phyloP scores from a whole-genome alignment of 2,888 invertebrate genomes.

The Gryllus longicercus region DNA sequence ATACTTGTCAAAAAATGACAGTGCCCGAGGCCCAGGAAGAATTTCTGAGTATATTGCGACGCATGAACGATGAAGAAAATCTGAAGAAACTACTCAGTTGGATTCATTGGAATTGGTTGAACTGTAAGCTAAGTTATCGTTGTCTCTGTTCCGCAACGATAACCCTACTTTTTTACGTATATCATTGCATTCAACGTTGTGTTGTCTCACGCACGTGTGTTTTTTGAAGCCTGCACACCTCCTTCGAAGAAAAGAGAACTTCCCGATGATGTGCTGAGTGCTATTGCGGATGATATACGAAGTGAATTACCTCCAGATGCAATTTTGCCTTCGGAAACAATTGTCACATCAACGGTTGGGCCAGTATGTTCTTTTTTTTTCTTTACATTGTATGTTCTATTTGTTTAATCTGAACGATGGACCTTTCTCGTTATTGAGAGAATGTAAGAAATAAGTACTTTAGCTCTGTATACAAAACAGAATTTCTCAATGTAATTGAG shows the following conservation, averaged over 20 bases:
- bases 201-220: too few species aligned
- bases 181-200: too few species aligned
- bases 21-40: conserved; percentile 33
- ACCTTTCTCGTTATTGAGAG: too few species aligned
- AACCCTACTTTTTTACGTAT: background rate
- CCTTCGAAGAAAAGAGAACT: conserved; percentile 23
- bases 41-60: conserved; percentile 32
- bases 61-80: conserved; percentile 28
- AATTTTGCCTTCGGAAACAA: conserved; percentile 34
- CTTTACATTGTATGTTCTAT: too few species aligned
- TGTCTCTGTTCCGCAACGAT: background rate
- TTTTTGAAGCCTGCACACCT: background rate
- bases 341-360: conserved; percentile 24
- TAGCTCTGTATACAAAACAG: too few species aligned
- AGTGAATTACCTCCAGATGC: conserved; percentile 33
- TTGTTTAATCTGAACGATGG: too few species aligned
- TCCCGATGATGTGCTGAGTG: conserved; percentile 32
- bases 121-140: conserved; percentile 24
- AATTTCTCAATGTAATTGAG: too few species aligned
- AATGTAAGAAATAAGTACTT: too few species aligned
- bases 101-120: conserved; percentile 35
- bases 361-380: conserved; percentile 4
- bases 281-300: conserved; percentile 34
- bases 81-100: conserved; percentile 29
- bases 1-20: conserved; percentile 22